Conservation (phyloP, 2,113 vertebrate genomes). For the Neodontobutis hainanensis region DNA sequence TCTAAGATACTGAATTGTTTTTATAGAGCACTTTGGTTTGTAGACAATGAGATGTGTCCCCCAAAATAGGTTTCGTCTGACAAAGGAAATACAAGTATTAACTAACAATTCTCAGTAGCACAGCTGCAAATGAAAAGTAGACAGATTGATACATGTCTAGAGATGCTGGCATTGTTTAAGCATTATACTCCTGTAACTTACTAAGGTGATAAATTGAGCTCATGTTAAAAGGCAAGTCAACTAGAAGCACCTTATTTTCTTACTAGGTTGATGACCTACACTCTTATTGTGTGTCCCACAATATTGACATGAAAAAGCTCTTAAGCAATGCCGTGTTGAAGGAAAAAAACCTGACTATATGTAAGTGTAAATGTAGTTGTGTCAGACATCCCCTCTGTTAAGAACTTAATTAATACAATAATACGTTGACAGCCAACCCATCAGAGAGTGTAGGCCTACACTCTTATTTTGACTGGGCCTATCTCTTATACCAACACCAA, state of each 20-base stretch:
- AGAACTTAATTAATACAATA: slow-evolving; percentile 57
- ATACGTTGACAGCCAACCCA: slow-evolving; percentile 46
- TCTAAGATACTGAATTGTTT: slow-evolving; percentile 49
- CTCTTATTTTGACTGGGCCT: slow-evolving; percentile 7
- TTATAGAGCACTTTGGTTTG: slow-evolving; percentile 66
- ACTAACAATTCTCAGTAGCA: slow-evolving; percentile 48
- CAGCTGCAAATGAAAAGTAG: slow-evolving; percentile 46
- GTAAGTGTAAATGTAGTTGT: slow-evolving; percentile 69
- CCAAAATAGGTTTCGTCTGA: slow-evolving; percentile 54
- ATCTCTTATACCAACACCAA: slow-evolving; percentile 61
- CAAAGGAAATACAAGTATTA: slow-evolving; percentile 48
- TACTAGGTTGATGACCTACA: slow-evolving; percentile 69
- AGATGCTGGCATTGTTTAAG: slow-evolving; percentile 41
- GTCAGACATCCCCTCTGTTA: slow-evolving; percentile 68
- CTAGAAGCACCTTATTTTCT: slow-evolving; percentile 84
- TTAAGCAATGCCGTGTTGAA: slow-evolving; percentile 62
- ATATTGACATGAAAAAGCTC: slow-evolving; percentile 52
- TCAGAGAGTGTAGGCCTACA: slow-evolving; percentile 35
- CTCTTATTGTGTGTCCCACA: slow-evolving; percentile 67
- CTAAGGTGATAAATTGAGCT: slow-evolving; percentile 35
- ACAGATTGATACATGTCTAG: slow-evolving; percentile 46
- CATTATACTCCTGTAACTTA: slow-evolving; percentile 23
- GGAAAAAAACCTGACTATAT: slow-evolving; percentile 64
- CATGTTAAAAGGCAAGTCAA: slow-evolving; percentile 65
- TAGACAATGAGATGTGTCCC: slow-evolving; percentile 58